Conservation (phyloP, 2,113 vertebrate genomes). For the Coptodon bakossiorum region DNA sequence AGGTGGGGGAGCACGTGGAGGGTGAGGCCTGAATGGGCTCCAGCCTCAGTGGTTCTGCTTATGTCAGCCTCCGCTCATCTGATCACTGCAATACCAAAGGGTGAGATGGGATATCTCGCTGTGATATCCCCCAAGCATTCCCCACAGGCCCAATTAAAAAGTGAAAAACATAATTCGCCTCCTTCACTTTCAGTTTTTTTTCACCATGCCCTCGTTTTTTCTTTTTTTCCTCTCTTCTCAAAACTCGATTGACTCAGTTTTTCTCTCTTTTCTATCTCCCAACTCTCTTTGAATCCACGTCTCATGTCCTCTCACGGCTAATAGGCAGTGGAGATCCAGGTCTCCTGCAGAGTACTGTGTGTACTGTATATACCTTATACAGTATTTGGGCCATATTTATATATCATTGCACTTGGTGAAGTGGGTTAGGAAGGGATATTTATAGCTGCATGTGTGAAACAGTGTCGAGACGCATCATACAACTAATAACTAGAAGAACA, state of each 20-base stretch:
- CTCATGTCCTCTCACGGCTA: not conserved
- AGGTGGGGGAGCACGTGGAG: not conserved
- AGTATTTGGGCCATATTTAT: conserved; percentile 1
- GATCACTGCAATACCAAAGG: conserved; percentile 15
- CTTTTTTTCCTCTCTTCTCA: not conserved
- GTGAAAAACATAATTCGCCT: conserved; percentile 12
- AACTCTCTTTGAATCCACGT: not conserved
- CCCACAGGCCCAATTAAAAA: conserved; percentile 53
- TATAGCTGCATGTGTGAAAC: not conserved
- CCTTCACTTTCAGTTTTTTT: not conserved
- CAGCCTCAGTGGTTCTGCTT: conserved; percentile 9
- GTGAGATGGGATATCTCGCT: conserved; percentile 5
- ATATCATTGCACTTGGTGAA: conserved; percentile 2
- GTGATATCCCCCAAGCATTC: conserved; percentile 6
- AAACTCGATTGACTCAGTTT: not conserved
- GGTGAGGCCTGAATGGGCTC: not conserved
- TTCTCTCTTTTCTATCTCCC: not conserved
- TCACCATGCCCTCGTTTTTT: not conserved
- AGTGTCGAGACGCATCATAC: not conserved
- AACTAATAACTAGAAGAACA: not conserved
- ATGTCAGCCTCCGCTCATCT: conserved; percentile 25
- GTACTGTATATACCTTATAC: not conserved
- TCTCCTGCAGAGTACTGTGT: not conserved
- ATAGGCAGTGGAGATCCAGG: not conserved
- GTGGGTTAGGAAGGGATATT: conserved; percentile 1